Conservation (phyloP, 2,797 vertebrate genomes). For the Balearica regulorum region DNA sequence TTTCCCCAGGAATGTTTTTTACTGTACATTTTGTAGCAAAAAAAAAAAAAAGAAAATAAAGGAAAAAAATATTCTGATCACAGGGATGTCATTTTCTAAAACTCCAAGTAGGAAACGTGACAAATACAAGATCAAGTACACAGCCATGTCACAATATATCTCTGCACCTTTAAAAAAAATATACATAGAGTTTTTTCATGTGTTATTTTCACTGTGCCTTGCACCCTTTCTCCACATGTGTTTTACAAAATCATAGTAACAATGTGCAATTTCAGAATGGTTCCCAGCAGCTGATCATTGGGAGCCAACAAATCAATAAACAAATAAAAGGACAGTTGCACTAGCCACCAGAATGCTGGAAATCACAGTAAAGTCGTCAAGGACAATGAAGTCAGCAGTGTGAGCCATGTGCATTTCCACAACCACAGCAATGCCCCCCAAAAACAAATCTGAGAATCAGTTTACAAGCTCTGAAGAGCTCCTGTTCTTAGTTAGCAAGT, state of each 20-base stretch:
- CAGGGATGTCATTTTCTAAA: slow-evolving; percentile 81
- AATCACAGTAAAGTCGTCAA: background rate
- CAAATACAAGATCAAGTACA: slow-evolving; percentile 76
- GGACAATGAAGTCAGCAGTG: background rate
- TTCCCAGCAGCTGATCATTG: background rate
- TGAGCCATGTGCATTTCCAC: background rate
- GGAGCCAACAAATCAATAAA: slow-evolving; percentile 17
- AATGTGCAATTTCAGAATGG: slow-evolving; percentile 23
- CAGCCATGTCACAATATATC: slow-evolving; percentile 79
- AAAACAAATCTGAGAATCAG: background rate
- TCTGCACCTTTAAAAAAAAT: slow-evolving; percentile 55
- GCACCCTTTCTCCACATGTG: background rate
- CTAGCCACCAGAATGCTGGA: background rate
- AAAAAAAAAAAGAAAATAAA: slow-evolving; percentile 39
- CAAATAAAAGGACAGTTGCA: background rate
- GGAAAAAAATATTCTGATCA: slow-evolving; percentile 82
- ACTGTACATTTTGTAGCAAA: slow-evolving; percentile 76
- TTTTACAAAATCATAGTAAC: slow-evolving; percentile 40
- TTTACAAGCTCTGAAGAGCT: background rate
- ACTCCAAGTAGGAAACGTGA: slow-evolving; percentile 83
- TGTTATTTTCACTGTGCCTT: slow-evolving; percentile 37
- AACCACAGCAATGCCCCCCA: background rate
- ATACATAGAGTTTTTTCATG: slow-evolving; percentile 24
- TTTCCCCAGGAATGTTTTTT: slow-evolving; percentile 66
- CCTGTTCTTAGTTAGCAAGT: background rate